Conservation (phyloP, 2,888 invertebrate species). For the Schizotus pectinicornis region DNA sequence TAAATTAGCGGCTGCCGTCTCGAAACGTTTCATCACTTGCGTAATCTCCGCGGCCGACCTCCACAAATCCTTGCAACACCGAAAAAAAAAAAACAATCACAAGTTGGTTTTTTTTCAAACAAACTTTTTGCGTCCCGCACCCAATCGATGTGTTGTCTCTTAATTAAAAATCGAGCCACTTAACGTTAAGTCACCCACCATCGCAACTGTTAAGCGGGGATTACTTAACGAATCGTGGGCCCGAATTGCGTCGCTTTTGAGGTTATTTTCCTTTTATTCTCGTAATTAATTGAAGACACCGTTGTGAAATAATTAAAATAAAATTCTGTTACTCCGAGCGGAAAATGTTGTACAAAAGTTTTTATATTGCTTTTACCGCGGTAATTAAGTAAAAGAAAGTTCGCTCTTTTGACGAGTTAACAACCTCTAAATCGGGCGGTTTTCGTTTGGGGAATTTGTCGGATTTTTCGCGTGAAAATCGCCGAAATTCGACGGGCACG, state of each 20-base stretch:
- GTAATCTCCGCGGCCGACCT: constrained; percentile 8
- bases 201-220: background rate
- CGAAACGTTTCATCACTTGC: constrained; percentile 15
- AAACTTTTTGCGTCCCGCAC: background rate
- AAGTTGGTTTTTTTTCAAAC: constrained; percentile 17
- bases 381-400: constrained; percentile 1
- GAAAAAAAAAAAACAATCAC: constrained; percentile 11
- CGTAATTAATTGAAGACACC: constrained; percentile 24
- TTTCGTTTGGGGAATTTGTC: no score
- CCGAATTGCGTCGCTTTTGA: no score
- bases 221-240: no score
- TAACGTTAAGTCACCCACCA: background rate
- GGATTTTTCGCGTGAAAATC: background rate
- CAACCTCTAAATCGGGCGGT: background rate
- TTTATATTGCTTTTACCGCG: constrained; percentile 1
- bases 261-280: constrained; percentile 10
- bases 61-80: constrained; percentile 8
- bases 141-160: constrained; percentile 9
- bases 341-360: constrained; percentile 34
- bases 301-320: constrained; percentile 30
- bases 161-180: no score
- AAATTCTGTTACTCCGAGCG: constrained; percentile 29
- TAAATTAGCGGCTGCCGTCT: constrained; percentile 9
- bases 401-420: background rate
- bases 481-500: no score